These are phyloP conservation scores for Epirrhoe alternata DNA, from an alignment of 2,888 invertebrate genomes.

Conservation along the genomic window DNA sequence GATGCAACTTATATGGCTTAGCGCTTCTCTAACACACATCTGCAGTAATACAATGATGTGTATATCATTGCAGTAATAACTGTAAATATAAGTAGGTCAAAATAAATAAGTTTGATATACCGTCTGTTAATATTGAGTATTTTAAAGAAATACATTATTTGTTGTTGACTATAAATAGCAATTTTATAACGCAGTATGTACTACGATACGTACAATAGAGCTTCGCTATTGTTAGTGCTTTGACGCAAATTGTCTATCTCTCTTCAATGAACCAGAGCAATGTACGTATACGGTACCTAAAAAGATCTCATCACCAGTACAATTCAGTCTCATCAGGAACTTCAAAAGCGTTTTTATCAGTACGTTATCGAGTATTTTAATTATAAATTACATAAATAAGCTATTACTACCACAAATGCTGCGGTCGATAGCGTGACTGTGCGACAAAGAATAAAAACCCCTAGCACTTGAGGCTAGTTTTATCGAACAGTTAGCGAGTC, in stretches of 20 bases:
- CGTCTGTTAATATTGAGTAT: too few relatives aligned
- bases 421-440: constrained; percentile 65
- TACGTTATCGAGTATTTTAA: constrained; percentile 68
- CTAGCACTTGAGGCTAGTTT: neutral
- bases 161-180: neutral
- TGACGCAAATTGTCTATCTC: too few relatives aligned
- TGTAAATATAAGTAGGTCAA: neutral
- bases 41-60: too few relatives aligned
- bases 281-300: constrained; percentile 24
- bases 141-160: too few relatives aligned
- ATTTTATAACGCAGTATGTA: neutral
- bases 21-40: neutral
- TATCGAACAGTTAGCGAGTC: neutral
- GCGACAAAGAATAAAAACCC: constrained; percentile 62
- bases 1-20: constrained; percentile 20
- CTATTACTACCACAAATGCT: constrained; percentile 69
- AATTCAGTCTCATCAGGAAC: constrained; percentile 66
- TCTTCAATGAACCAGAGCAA: too few relatives aligned
- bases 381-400: constrained; percentile 75
- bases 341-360: constrained; percentile 59
- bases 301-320: constrained; percentile 49
- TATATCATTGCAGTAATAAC: neutral
- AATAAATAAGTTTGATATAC: neutral
- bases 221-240: too few relatives aligned
- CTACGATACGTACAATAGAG: too few relatives aligned